Conservation (phyloP, 53 echinoderm and acorn worm genomes). For the Crossaster papposus region DNA sequence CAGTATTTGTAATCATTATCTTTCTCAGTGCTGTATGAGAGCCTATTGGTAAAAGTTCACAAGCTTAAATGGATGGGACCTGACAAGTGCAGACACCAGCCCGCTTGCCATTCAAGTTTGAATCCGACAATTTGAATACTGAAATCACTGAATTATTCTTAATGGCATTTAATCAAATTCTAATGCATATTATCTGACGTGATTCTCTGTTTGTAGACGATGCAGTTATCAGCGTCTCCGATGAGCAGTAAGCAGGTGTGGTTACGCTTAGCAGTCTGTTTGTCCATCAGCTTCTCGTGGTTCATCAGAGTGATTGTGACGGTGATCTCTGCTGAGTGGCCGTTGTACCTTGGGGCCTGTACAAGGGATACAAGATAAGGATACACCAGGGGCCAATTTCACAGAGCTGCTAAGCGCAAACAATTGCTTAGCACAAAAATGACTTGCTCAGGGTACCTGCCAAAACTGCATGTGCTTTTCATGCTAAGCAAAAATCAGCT, state of each 20-base stretch:
- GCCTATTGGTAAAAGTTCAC: too few relatives aligned
- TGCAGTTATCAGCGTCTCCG: constrained; percentile 77
- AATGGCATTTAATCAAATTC: neutral
- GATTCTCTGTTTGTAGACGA: constrained; percentile 82
- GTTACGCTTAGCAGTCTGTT: constrained; percentile 73
- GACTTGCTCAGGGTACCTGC: too few relatives aligned
- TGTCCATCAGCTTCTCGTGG: constrained; percentile 64
- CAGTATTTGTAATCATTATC: too few relatives aligned
- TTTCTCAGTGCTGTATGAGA: too few relatives aligned
- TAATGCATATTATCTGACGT: constrained; percentile 61
- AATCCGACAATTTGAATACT: neutral
- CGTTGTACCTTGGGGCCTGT: constrained; percentile 70
- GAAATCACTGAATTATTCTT: neutral
- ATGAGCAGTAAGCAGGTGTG: constrained; percentile 73
- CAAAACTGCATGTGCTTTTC: too few relatives aligned
- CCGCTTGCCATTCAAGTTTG: too few relatives aligned
- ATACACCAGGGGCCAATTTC: neutral
- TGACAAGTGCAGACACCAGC: too few relatives aligned
- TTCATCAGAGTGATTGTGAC: constrained; percentile 78
- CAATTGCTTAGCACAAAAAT: too few relatives aligned
- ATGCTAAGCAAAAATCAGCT: too few relatives aligned
- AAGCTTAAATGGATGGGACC: too few relatives aligned
- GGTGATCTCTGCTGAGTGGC: constrained; percentile 69
- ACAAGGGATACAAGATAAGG: neutral
- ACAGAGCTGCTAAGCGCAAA: too few relatives aligned